Conservation (phyloP, 2,888 invertebrate species). For the Amiota communis region DNA sequence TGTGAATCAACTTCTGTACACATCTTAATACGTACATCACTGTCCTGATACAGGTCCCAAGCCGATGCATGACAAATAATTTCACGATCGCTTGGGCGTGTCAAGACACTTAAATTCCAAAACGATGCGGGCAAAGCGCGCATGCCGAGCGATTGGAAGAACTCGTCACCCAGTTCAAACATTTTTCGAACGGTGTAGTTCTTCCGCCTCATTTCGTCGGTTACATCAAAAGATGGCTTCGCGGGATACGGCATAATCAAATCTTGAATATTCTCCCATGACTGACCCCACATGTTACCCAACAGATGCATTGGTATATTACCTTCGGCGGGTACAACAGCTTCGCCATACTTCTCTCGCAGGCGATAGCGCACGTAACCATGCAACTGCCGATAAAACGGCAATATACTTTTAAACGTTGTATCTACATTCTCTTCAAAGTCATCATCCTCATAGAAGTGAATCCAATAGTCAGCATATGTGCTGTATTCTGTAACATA, state of each 20-base stretch:
- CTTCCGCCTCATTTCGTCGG: constrained; percentile 80
- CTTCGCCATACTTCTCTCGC: constrained; percentile 80
- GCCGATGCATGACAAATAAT: constrained; percentile 90
- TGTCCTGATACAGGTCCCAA: constrained; percentile 88
- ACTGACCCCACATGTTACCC: constrained; percentile 89
- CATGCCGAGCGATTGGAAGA: constrained; percentile 87
- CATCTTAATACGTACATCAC: constrained; percentile 85
- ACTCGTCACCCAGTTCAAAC: constrained; percentile 87
- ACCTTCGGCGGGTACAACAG: constrained; percentile 78
- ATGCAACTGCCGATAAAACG: constrained; percentile 87
- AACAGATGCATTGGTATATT: constrained; percentile 86
- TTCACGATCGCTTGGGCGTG: constrained; percentile 82
- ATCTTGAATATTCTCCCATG: constrained; percentile 76
- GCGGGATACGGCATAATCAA: constrained; percentile 83
- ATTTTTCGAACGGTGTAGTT: constrained; percentile 83
- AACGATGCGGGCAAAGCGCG: constrained; percentile 83
- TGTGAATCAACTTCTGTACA: constrained; percentile 77
- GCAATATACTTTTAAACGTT: constrained; percentile 82
- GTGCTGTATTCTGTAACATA: constrained; percentile 77
- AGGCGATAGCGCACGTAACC: constrained; percentile 85
- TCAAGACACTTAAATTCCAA: constrained; percentile 88
- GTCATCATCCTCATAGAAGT: constrained; percentile 80
- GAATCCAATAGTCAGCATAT: constrained; percentile 81
- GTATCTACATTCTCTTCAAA: constrained; percentile 80
- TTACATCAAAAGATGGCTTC: constrained; percentile 81